phyloP scores from a whole-genome alignment of 2,888 invertebrate genomes.

The Tholera decimalis region DNA sequence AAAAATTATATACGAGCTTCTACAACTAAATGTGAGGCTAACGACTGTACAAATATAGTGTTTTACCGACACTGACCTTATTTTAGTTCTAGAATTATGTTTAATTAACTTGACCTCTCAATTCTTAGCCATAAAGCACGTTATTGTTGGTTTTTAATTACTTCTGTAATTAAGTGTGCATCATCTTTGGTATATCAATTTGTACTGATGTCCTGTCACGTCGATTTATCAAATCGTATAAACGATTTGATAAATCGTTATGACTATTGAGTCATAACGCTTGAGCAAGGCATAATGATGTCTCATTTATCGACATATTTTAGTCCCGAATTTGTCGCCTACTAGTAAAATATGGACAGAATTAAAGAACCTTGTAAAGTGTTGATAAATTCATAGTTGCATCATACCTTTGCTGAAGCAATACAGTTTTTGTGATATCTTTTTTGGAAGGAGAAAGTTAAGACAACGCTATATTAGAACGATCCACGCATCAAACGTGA shows the following conservation, averaged over 20 bases:
- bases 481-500: neutral
- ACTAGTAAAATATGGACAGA: neutral
- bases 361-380: slow-evolving; percentile 2
- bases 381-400: neutral
- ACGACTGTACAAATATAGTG: slow-evolving; percentile 38
- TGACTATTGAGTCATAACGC: neutral
- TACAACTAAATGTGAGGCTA: slow-evolving; percentile 25
- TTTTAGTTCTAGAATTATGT: slow-evolving; percentile 29
- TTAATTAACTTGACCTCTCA: slow-evolving; percentile 43
- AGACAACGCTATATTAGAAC: neutral
- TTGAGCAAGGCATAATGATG: neutral
- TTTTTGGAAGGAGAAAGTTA: neutral
- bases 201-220: neutral
- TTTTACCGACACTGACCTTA: slow-evolving; percentile 44
- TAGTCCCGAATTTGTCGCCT: neutral
- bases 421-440: neutral
- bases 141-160: slow-evolving; percentile 38
- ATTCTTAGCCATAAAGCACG: slow-evolving; percentile 15
- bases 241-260: too few relatives aligned
- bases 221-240: neutral
- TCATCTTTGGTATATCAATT: slow-evolving; percentile 9
- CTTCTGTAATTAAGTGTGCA: slow-evolving; percentile 13
- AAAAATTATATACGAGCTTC: slow-evolving; percentile 48
- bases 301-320: neutral
- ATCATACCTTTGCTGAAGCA: slow-evolving; percentile 1